Percentiles rank a stretch among this genome's conserved stretches.
Evolutionary conservation across 2,797 vertebrate genomes (phyloP).

Genomic region (Pangasius mekongensis): DNA sequence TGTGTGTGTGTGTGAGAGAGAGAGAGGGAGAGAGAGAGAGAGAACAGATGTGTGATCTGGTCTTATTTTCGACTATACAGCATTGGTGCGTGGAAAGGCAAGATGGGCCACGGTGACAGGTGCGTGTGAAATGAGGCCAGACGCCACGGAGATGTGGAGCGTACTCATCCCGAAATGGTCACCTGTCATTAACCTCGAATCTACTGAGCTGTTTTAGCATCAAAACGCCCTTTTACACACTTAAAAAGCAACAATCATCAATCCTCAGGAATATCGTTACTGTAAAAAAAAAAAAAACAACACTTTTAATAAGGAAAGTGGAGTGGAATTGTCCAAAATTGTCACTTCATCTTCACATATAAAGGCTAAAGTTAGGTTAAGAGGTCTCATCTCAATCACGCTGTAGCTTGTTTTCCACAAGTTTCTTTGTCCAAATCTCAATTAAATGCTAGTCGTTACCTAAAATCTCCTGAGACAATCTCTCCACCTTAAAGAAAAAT

Average conservation of each 20-base stretch:
- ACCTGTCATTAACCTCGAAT: constrained; percentile 57
- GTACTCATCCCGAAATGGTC: constrained; percentile 52
- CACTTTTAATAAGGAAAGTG: neutral
- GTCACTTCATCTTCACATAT: neutral
- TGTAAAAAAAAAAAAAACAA: neutral
- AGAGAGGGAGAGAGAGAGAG: neutral
- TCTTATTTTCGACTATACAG: constrained; percentile 16
- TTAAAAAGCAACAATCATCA: constrained; percentile 28
- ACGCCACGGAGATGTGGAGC: constrained; percentile 47
- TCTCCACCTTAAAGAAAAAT: neutral
- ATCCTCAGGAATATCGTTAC: neutral
- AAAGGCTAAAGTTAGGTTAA: neutral
- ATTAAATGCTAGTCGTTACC: neutral
- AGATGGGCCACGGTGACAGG: constrained; percentile 50
- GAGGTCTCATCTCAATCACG: neutral
- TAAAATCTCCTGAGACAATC: neutral
- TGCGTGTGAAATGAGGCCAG: constrained; percentile 61
- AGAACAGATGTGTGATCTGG: constrained; percentile 16
- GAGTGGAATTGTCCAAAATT: neutral
- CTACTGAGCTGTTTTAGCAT: constrained; percentile 45
- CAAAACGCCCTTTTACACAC: constrained; percentile 16
- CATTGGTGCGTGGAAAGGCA: constrained; percentile 19
- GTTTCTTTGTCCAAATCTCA: neutral
- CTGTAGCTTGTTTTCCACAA: neutral
- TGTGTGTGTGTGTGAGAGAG: neutral